Base-by-base conservation (phyloP, 2,888 invertebrate species). In the Limnephilus lunatus region DNA sequence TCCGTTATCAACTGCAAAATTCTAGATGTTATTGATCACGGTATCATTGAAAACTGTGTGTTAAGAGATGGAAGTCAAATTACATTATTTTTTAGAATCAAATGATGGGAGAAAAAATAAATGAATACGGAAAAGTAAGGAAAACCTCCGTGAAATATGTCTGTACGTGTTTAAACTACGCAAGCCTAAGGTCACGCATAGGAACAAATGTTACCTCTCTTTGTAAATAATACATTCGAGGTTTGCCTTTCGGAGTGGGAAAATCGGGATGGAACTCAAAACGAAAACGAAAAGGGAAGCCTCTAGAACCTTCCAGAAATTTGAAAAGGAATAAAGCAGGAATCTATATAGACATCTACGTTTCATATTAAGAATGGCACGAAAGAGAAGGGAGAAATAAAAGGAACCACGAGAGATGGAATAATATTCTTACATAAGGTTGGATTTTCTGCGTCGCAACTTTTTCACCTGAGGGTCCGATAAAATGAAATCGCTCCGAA, bases 401-500 rank as follows among this genome's bases (percentile, higher is more conserved):
- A 31, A 88, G 88, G 68, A 68, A 53, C 68, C 35, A 86, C 30
- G 48, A 30, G 88, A 53, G 88, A 68, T 35, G 80, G 88, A 88
- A 86, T 86, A 86, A 86, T 86, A 44, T 86, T 86, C 88, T 68
- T 7, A 53, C 53, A 68, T 31, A 89, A 89, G 81, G 81, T 81
- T 39, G 81, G 89, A 81, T 81, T 88, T 88, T 89, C 90, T 88
- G 82, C 82, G 91, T 30, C 83, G 88, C 91, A 87, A 88, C 91
- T 91, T 86, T 83, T 87, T 86, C 85, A 92, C 92, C 90, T 92
- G 88, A 39, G 92, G 88, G 92, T 90, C 88, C 88, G 90, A 92
- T 92, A 92, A 92, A 92, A 85, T 88, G 90, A 88, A 92, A 92
- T 92, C 90, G 90, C 81, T 85, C 90, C 92, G 53, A 30, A 81